phyloP scores from a whole-genome alignment of 1,140 invertebrate genomes.

The Bombus confusus region DNA sequence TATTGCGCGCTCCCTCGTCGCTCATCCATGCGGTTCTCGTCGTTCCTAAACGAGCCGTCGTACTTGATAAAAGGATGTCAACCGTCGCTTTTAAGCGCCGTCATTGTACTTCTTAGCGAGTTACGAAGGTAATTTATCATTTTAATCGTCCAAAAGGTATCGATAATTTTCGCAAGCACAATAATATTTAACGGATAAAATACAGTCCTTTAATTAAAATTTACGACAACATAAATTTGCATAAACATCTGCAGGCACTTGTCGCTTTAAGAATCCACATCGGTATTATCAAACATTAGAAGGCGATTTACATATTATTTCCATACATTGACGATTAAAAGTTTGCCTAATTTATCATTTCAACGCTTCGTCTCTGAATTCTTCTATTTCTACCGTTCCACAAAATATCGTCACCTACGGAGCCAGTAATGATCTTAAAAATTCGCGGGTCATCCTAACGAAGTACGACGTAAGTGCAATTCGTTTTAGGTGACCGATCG shows the following conservation, averaged over 20 bases:
- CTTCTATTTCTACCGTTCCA: neutral
- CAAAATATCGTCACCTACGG: neutral
- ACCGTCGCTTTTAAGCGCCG: neutral
- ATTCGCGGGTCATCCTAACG: conserved; percentile 56
- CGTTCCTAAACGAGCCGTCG: conserved; percentile 65
- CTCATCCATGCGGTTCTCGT: conserved; percentile 64
- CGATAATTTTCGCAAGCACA: neutral
- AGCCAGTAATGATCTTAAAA: conserved; percentile 30
- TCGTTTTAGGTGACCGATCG: conserved; percentile 60
- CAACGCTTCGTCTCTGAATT: neutral
- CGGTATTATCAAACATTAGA: no score
- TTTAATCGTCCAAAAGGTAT: neutral
- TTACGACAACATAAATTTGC: no score
- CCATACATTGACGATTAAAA: neutral
- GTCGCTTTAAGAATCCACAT: no score
- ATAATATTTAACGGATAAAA: no score
- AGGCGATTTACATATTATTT: neutral
- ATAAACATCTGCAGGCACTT: no score
- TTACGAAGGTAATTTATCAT: neutral
- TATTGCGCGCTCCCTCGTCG: conserved; percentile 69
- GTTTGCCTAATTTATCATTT: neutral
- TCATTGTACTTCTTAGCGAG: neutral
- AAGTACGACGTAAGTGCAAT: conserved; percentile 63
- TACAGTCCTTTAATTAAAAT: no score
- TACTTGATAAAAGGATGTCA: conserved; percentile 54